Evolutionary conservation across 2,888 invertebrate genomes (phyloP).

Genomic region (Aleiodes testaceus): DNA sequence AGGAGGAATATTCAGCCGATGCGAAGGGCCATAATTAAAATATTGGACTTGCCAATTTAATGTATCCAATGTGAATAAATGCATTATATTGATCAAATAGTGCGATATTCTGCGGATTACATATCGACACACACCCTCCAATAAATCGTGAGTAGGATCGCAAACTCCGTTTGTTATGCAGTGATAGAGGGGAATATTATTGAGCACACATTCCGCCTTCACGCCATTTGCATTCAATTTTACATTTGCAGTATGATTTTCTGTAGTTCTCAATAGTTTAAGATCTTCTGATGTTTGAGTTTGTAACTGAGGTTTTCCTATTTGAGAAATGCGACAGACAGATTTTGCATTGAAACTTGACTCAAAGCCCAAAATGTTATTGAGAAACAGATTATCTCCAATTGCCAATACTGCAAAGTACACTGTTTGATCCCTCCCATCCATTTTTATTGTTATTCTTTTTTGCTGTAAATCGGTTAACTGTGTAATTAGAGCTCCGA

Average conservation of each 20-base stretch:
- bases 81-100: not conserved
- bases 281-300: not conserved
- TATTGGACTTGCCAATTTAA: no score
- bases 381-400: conserved; percentile 37
- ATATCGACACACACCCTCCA: not conserved
- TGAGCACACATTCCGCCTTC: not conserved
- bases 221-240: not conserved
- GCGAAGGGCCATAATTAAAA: no score
- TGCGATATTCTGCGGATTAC: not conserved
- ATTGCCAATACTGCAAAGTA: conserved; percentile 32
- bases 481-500: conserved; percentile 26
- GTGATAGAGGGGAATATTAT: not conserved
- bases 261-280: not conserved
- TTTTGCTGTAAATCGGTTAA: conserved; percentile 8
- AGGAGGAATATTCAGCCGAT: no score
- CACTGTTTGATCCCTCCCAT: conserved; percentile 3
- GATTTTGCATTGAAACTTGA: conserved; percentile 25
- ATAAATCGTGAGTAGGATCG: not conserved
- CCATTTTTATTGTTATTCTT: conserved; percentile 19
- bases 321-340: not conserved
- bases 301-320: not conserved
- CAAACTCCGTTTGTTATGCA: not conserved
- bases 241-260: not conserved
- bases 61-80: no score
- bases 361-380: conserved; percentile 32